Conservation (phyloP, 2,888 invertebrate genomes). For the Timema cristinae region DNA sequence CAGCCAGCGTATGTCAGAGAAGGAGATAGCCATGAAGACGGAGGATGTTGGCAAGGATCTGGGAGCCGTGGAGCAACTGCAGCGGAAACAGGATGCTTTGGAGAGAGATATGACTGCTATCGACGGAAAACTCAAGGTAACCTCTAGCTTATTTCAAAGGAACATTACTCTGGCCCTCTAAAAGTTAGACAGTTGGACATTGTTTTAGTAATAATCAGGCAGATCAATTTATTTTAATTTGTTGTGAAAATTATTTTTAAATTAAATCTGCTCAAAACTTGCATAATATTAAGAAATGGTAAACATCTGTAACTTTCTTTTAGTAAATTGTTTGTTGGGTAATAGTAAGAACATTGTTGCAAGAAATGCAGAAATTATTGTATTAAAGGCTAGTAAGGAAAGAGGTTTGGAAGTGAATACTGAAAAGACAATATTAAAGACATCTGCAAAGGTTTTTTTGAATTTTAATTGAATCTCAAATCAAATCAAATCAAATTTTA, state of each 20-base stretch:
- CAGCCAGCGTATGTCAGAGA: slow-evolving; percentile 84
- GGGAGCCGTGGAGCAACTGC: slow-evolving; percentile 74
- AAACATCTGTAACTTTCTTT: neutral
- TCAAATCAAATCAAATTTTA: no score
- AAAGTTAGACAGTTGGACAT: no score
- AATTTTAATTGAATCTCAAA: no score
- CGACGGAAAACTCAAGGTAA: slow-evolving; percentile 64
- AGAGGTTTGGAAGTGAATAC: no score
- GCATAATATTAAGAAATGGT: no score
- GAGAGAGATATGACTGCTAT: slow-evolving; percentile 87
- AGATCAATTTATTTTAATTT: neutral
- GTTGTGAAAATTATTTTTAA: neutral
- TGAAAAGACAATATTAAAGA: neutral
- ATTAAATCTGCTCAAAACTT: no score
- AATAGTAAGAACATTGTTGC: neutral
- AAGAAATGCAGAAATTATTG: no score
- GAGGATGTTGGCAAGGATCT: slow-evolving; percentile 84
- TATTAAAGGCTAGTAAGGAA: no score
- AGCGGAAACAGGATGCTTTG: slow-evolving; percentile 81
- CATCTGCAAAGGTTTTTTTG: no score
- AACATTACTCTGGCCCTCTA: no score
- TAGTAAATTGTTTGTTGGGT: neutral
- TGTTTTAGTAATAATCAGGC: neutral
- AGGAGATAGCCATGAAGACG: slow-evolving; percentile 77
- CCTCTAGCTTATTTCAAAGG: neutral